Conservation (phyloP, 2,113 vertebrate species). For the Scomber scombrus region DNA sequence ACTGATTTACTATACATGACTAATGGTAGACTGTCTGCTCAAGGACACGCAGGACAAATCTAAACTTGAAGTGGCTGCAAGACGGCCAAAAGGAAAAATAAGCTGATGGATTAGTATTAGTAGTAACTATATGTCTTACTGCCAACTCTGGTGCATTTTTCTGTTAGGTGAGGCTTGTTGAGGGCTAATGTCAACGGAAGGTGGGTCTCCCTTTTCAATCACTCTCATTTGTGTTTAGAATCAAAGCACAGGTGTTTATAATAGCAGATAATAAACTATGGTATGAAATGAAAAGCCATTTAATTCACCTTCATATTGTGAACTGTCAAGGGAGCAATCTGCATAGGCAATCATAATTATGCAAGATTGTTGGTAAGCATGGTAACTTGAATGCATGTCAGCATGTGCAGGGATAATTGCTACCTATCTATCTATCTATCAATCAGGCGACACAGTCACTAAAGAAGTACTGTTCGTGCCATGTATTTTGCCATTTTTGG, state of each 20-base stretch:
- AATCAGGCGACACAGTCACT: neutral
- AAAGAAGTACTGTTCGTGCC: neutral
- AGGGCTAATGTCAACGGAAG: no score
- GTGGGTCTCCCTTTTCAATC: no score
- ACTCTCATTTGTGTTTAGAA: no score
- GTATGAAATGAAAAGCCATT: neutral
- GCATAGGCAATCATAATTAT: constrained; percentile 1
- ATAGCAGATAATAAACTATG: neutral
- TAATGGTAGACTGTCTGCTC: constrained; percentile 6
- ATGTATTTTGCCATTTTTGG: no score
- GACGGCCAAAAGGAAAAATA: neutral
- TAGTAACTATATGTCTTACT: neutral
- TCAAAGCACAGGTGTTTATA: no score
- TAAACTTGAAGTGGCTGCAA: neutral
- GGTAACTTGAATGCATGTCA: neutral
- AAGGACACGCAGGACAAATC: constrained; percentile 18
- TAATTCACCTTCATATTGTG: neutral
- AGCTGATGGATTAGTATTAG: constrained; percentile 17
- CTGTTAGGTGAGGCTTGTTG: no score
- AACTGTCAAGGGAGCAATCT: neutral
- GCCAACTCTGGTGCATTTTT: neutral
- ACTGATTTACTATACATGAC: constrained; percentile 45
- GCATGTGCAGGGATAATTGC: neutral
- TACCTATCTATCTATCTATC: neutral
- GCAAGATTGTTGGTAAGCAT: constrained; percentile 9